phyloP scores from a whole-genome alignment of 2,113 vertebrate genomes.

The Empidonax traillii region DNA sequence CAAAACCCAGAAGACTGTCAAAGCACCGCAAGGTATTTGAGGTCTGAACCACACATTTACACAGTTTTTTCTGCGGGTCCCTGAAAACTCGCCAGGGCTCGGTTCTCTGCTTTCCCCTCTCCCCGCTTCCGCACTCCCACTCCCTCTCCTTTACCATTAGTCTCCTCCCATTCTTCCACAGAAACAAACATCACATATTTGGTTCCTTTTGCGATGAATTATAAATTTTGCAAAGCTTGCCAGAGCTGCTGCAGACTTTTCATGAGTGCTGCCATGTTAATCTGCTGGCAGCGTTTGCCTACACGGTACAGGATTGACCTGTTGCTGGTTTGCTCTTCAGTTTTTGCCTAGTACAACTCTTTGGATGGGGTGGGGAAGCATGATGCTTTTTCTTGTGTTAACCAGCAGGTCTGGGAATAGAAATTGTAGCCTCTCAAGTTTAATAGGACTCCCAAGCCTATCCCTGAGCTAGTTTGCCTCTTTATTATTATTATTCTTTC shows the following conservation, averaged over 20 bases:
- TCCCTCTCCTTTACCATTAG: slow-evolving; percentile 66
- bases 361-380: slow-evolving; percentile 10
- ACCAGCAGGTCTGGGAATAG: slow-evolving; percentile 32
- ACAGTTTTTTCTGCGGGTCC: not conserved
- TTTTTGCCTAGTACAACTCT: slow-evolving; percentile 1
- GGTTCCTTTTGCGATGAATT: slow-evolving; percentile 37
- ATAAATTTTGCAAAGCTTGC: slow-evolving; percentile 23
- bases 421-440: slow-evolving; percentile 50
- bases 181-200: slow-evolving; percentile 62
- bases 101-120: not conserved
- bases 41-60: not conserved
- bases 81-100: not conserved
- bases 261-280: not conserved
- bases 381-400: slow-evolving; percentile 13
- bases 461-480: slow-evolving; percentile 34
- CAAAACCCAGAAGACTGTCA: slow-evolving; percentile 23
- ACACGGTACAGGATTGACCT: not conserved
- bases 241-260: slow-evolving; percentile 23
- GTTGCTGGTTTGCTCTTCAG: slow-evolving; percentile 25
- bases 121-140: not conserved
- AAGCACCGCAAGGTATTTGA: slow-evolving; percentile 16
- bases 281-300: slow-evolving; percentile 39
- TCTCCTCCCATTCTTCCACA: slow-evolving; percentile 69
- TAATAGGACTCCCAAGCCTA: slow-evolving; percentile 39
- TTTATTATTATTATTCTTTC: slow-evolving; percentile 54